Evolutionary conservation across 1,140 invertebrate species (phyloP), one percentile per base, ranked within the genome.

Genomic region (Brachionus sp.): DNA sequence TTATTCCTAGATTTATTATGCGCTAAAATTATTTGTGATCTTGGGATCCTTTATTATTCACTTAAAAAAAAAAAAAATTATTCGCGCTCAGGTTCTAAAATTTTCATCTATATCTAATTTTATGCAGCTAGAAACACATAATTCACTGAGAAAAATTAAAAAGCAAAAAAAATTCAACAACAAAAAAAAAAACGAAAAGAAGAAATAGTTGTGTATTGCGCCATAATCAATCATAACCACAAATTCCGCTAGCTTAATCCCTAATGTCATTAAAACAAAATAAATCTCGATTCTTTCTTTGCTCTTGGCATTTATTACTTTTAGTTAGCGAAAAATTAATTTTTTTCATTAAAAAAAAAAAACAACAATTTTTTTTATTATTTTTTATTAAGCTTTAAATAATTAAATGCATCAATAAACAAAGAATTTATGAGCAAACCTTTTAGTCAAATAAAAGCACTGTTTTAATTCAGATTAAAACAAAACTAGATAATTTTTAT

Each of bases 211-310:
- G 3, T 57, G 16, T 57, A 57, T 57, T 57, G 50, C 50, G 50
- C 50, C 50, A 19, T 19, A 57, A 57, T 57, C 50, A 57, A 57
- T 57, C 50, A 57, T 19, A 57, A 19, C 50, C 50, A 57, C 19
- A 57, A 23, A 25, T 25, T 57, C 50, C 50, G 16, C 9, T 9
- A 57, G 50, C 50, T 57, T 57, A 57, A 57, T 57, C 50, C 50
- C 50, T 57, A 57, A 57, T 57, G 50, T 57, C 50, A 57, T 57
- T 57, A 57, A 57, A 57, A 57, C 19, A 57, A 57, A 57, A 57
- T 57, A 57, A 57, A 57, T 57, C 50, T 57, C 50, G 50, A 53
- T 53, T 53, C 46, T 50, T 5, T n/a, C 12, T 57, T 57, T 57
- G 50, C 50, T 57, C 16, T 57, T 57, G 19, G 50, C 50, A 23